Conservation (phyloP, 2,797 vertebrate species). For the Chaetophractus vellerosus region DNA sequence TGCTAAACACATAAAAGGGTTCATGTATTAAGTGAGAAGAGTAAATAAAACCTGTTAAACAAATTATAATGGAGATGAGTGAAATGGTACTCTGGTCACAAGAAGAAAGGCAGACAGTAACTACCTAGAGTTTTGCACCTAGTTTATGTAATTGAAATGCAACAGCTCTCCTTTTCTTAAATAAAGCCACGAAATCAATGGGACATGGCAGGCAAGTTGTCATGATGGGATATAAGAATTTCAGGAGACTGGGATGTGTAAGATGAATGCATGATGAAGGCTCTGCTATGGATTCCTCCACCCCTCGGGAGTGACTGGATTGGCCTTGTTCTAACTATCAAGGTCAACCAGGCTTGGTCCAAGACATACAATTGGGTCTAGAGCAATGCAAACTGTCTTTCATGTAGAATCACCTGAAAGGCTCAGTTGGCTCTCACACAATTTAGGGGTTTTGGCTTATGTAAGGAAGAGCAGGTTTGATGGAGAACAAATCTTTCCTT, state of each 20-base stretch:
- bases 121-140: background rate
- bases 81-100: background rate
- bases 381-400: background rate
- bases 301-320: fast-evolving
- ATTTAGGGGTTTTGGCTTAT: background rate
- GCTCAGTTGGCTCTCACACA: background rate
- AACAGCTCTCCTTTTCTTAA: background rate
- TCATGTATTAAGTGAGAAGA: background rate
- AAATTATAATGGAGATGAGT: conserved; percentile 57
- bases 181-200: background rate
- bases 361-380: background rate
- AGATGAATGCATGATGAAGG: background rate
- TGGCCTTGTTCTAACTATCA: background rate
- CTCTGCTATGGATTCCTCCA: background rate
- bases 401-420: background rate
- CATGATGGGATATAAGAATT: background rate
- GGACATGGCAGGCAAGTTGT: background rate
- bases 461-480: background rate
- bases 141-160: background rate
- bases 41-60: conserved; percentile 68
- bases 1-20: conserved; percentile 52
- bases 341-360: background rate
- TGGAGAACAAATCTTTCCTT: background rate
- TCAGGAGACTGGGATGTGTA: background rate
- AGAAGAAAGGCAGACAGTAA: background rate